Base-by-base conservation (phyloP, 1,140 invertebrate species). In the Lysiphlebus fabarum region DNA sequence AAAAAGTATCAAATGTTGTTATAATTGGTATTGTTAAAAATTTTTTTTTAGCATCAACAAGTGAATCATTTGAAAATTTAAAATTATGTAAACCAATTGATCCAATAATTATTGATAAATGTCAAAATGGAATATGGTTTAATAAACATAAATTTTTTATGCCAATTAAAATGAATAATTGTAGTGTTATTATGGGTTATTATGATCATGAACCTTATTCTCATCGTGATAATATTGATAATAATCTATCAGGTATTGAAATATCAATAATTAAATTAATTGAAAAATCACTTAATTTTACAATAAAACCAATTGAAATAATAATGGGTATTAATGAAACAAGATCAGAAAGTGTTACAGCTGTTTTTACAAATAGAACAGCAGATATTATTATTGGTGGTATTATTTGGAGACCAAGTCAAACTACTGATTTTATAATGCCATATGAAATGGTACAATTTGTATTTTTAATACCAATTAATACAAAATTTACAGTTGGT, bases 341-440 rank as follows among this genome's bases (percentile, higher is more conserved):
- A 7, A 45, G 49, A 0, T 33, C 4, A 5, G 42, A 58, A 0
- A 47, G 53, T 59, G 2, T 41, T 51, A 11, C 53, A 51, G 8
- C 14, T 43, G 3, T 34, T 62, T 8, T 36, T 17, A 38, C 33
- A 5, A 51, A 54, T 11, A 34, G 49, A 12, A 12, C 6, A 11
- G 41, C 64, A 43, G 75, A 77, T 44, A 12, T 77, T 6, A 44
- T 71, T 5, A 58, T 76, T 17, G 73, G 75, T 6, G 69, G 71
- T 8, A 41, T 73, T 6, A 44, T 67, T 10, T 71, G 72, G 65
- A 17, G 58, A n/a, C 62, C 67, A 0, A n/a, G 55, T 2, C 10
- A 7, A 1, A 40, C 62, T 11, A 58, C 67, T 1, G 62, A 59
- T 34, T 76, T 67, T 37, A 71, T 65, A 0, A 17, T 65, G 4